Evolutionary conservation across 2,797 vertebrate genomes (phyloP), one percentile per base, ranked within the genome.

Genomic region (Onychomys leucogaster): DNA sequence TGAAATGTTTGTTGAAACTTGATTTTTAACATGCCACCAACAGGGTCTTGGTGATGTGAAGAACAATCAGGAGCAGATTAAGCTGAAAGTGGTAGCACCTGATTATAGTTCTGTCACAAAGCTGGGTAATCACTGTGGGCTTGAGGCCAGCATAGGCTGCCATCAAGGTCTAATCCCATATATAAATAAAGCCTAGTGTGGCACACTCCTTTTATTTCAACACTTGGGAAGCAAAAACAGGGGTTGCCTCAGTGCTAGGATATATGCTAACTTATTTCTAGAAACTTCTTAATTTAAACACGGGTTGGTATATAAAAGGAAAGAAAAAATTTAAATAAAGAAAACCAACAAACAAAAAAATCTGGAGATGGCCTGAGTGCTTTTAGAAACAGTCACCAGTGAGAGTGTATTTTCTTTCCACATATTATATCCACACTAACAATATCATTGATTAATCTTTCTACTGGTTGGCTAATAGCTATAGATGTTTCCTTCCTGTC

Each of bases 31-130:
- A 81, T 96, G 96, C 87, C 96, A 96, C 87, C 97, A 98, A 85
- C 92, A 63, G 96, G 92, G 95, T 94, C 92, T 94, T 98, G 92
- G 94, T 97, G 94, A 96, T 98, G 93, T 97, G 96, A 98, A 83
- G 90, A 98, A 97, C 96, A 98, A 92, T 97, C 96, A 98, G 81
- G 89, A 98, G 97, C 96, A 98, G 98, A 98, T 98, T 96, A 96
- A 98, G 16, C 59, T 46, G 21, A 12, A 55, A 57, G 78, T 80
- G 34, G 52, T 59, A 55, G 8, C 4, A 43, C 80, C 55, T 61
- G 16, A 27, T 27, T 81, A 37, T 9, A 84, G 29, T 63, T 41
- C 41, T 43, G 13, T 65, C 82, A 34, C 27, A 61, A 43, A 41
- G 14, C 27, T 43, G 59, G 27, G 59, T 27, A 63, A 63, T 29